These are phyloP conservation scores for Dolichallabes microphthalmus DNA, from an alignment of 2,113 vertebrate genomes.

Conservation along the genomic window DNA sequence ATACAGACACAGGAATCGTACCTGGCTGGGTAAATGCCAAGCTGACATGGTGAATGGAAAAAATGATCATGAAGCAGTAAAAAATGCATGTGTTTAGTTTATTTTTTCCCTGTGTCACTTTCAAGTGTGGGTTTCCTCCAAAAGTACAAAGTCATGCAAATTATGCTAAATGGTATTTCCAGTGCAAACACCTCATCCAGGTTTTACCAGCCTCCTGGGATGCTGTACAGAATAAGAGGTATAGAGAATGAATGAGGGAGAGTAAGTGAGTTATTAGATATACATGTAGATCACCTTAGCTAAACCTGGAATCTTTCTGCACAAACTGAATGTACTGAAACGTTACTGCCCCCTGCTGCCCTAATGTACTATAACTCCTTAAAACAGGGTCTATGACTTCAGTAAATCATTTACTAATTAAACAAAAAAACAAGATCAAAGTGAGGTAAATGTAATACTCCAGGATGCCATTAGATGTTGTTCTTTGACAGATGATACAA, in stretches of 20 bases:
- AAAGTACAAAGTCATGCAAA: too few relatives aligned
- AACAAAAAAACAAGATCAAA: background rate
- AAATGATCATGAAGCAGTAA: background rate
- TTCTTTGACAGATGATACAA: background rate
- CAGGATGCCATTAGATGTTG: background rate
- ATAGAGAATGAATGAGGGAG: too few relatives aligned
- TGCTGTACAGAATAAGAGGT: too few relatives aligned
- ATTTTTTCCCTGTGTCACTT: background rate
- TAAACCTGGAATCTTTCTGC: background rate
- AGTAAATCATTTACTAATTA: background rate
- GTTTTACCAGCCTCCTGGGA: too few relatives aligned
- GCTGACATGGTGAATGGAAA: background rate
- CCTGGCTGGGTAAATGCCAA: too few relatives aligned
- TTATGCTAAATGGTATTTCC: too few relatives aligned
- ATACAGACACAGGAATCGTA: too few relatives aligned
- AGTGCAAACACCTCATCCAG: too few relatives aligned
- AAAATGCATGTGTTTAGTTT: background rate
- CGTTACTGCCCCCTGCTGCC: slow-evolving; percentile 12
- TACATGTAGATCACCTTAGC: background rate
- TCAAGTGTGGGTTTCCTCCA: too few relatives aligned
- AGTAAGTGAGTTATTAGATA: background rate
- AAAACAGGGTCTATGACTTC: background rate
- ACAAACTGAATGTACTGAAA: background rate
- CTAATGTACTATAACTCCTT: background rate
- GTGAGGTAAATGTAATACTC: background rate